Percentiles rank a stretch among this genome's conserved stretches.
These are phyloP conservation scores for Amphiprion clarkii DNA, from an alignment of 2,797 vertebrate genomes.

Conservation along the genomic window DNA sequence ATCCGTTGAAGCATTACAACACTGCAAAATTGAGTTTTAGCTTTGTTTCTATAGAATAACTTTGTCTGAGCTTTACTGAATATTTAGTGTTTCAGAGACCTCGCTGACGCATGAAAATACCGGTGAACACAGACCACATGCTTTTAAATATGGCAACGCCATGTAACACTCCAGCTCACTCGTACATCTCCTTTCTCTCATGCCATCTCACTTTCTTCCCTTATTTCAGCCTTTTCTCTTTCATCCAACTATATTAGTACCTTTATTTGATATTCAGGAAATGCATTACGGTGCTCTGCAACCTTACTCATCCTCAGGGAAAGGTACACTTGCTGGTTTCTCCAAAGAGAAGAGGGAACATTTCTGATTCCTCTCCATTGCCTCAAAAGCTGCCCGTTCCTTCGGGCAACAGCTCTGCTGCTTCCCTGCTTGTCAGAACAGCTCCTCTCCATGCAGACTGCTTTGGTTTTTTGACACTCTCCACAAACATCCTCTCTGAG, in stretches of 20 bases:
- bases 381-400: slow-evolving; percentile 66
- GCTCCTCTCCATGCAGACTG: slow-evolving; percentile 75
- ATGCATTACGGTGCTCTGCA: slow-evolving; percentile 53
- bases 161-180: slow-evolving; percentile 1
- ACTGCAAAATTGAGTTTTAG: not conserved
- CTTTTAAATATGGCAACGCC: slow-evolving; percentile 15
- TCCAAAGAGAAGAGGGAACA: slow-evolving; percentile 53
- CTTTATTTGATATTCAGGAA: slow-evolving; percentile 71
- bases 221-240: slow-evolving; percentile 30
- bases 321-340: slow-evolving; percentile 52
- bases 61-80: not conserved
- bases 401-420: slow-evolving; percentile 57
- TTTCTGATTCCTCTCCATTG: slow-evolving; percentile 62
- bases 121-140: slow-evolving; percentile 1
- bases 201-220: not conserved
- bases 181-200: slow-evolving; percentile 1
- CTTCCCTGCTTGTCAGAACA: slow-evolving; percentile 70
- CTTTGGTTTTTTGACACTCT: slow-evolving; percentile 49
- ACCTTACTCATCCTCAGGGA: slow-evolving; percentile 41
- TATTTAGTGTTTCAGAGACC: not conserved
- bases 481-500: slow-evolving; percentile 41
- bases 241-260: slow-evolving; percentile 51
- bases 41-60: not conserved
- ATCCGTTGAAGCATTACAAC: not conserved
- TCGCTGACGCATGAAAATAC: slow-evolving; percentile 9